Evolutionary conservation across 2,888 invertebrate species (phyloP), one percentile per base, ranked within the genome.

Genomic region (Mesoligia furuncula): DNA sequence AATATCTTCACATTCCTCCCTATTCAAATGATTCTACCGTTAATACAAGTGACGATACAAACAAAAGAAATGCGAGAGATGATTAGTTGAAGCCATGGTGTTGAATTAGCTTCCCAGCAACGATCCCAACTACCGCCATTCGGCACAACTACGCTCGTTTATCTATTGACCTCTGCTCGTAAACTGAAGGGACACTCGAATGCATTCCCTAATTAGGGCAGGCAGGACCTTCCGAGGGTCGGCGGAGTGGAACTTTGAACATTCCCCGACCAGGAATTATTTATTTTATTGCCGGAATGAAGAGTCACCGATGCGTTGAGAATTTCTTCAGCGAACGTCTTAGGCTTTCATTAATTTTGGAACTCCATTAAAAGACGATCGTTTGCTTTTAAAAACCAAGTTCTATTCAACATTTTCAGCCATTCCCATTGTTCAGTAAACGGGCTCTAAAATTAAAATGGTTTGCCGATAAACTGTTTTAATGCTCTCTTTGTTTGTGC

Each of bases 141-240:
- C 80, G 79, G 73, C 75, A 73, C 79, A 85, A 86, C 83, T 85
- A 77, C 75, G 80, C 54, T 76, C 84, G 81, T 72, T 79, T 77
- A 85, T 76, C 83, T 87, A 87, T 87, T 83, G 89, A 86, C 87
- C 87, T 87, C 71, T 77, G 79, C 86, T 85, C 88, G 88, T 88
- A 88, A 88, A 87, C 76, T 66, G 86, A 78, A 86, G 87, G 86
- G 87, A 85, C 83, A 88, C 86, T 86, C 85, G 75, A 88, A 86
- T 88, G 88, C 88, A 88, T 87, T 67, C 83, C 85, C 80, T 88
- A 88, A 88, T 88, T 88, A 88, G 85, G 85, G 39, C 84, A 78
- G 79, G 68, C 78, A 79, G 81, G 75, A 73, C 79, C 87, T 73
- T 69, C 67, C 65, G 79, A 82, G 85, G 88, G 84, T 82, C 81